Evolutionary conservation across 2,888 invertebrate species (phyloP).

Genomic region (Luperina nickerlii): DNA sequence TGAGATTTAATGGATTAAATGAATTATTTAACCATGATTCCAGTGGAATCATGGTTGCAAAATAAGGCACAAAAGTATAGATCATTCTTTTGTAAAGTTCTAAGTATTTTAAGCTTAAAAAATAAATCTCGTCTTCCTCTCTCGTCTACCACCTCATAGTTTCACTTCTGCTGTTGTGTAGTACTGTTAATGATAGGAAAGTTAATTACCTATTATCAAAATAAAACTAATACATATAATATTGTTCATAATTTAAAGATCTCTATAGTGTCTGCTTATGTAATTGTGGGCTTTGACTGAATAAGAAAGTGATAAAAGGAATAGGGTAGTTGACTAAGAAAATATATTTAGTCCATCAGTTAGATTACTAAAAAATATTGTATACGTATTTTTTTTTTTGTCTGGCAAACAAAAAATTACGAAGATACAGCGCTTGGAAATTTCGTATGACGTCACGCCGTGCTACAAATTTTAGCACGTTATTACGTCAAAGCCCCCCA

Average conservation of each 20-base stretch:
- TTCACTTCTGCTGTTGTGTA: not conserved
- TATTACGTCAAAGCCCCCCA: too few species aligned
- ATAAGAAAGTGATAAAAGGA: not conserved
- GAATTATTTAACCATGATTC: too few species aligned
- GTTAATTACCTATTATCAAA: not conserved
- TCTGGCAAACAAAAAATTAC: too few species aligned
- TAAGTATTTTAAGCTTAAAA: not conserved
- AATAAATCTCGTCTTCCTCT: not conserved
- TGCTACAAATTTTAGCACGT: too few species aligned
- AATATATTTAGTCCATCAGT: too few species aligned
- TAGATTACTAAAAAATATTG: too few species aligned
- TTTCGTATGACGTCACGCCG: too few species aligned
- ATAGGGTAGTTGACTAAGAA: too few species aligned
- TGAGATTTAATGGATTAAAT: too few species aligned
- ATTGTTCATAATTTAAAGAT: constrained; percentile 14
- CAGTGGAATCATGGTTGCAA: not conserved
- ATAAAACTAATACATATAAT: not conserved
- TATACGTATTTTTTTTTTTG: too few species aligned
- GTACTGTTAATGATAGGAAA: not conserved
- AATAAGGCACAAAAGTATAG: not conserved
- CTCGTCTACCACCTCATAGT: not conserved
- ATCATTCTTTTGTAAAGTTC: not conserved
- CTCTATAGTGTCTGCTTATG: not conserved
- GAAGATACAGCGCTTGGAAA: too few species aligned
- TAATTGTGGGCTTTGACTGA: constrained; percentile 1